Conservation (phyloP, 2,113 vertebrate species). For the Thunnus maccoyii region DNA sequence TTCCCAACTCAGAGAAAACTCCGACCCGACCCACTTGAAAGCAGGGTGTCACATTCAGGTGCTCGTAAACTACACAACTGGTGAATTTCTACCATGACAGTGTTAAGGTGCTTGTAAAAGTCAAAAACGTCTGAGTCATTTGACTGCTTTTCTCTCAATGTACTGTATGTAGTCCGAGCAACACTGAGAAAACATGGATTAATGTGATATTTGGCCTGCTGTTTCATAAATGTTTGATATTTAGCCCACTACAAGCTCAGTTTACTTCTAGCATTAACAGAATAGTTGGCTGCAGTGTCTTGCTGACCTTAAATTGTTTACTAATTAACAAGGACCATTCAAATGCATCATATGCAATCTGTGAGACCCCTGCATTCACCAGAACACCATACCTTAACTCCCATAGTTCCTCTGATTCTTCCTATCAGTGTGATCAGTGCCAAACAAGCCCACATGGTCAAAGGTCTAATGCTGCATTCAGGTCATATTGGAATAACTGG, state of each 20-base stretch:
- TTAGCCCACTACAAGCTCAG: slow-evolving; percentile 31
- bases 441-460: slow-evolving; percentile 46
- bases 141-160: slow-evolving; percentile 45
- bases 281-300: slow-evolving; percentile 19
- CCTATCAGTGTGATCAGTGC: slow-evolving; percentile 42
- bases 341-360: slow-evolving; percentile 51
- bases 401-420: slow-evolving; percentile 36
- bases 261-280: slow-evolving; percentile 32
- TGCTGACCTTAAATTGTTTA: slow-evolving; percentile 57
- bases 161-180: slow-evolving; percentile 60
- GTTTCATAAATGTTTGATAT: neutral
- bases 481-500: slow-evolving; percentile 26
- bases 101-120: slow-evolving; percentile 68
- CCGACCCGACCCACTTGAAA: slow-evolving; percentile 58
- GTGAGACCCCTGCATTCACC: slow-evolving; percentile 35
- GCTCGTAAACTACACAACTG: slow-evolving; percentile 61
- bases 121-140: slow-evolving; percentile 27
- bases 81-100: slow-evolving; percentile 54
- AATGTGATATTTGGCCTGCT: neutral
- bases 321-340: slow-evolving; percentile 49
- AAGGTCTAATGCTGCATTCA: slow-evolving; percentile 60
- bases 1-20: slow-evolving; percentile 31
- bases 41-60: slow-evolving; percentile 72
- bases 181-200: slow-evolving; percentile 21
- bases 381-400: slow-evolving; percentile 30